These are phyloP conservation scores for Polymixis flavicincta DNA, from an alignment of 2,888 invertebrate genomes.

Conservation along the genomic window DNA sequence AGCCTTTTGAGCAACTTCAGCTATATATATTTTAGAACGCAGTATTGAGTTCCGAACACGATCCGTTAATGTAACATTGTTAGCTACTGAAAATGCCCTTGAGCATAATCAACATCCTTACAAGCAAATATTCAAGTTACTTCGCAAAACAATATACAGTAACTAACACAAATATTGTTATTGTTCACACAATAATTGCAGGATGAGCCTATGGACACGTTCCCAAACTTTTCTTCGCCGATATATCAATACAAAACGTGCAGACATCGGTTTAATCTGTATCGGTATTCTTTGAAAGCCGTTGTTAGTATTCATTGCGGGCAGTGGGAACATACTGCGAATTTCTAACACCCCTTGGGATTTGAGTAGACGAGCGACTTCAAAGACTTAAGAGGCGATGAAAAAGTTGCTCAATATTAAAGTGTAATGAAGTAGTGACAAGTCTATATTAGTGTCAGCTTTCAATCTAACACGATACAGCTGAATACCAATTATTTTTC, in stretches of 20 bases:
- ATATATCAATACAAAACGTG: conserved; percentile 65
- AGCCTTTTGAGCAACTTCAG: too few species aligned
- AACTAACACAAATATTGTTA: conserved; percentile 54
- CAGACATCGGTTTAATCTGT: conserved; percentile 66
- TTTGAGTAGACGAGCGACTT: conserved; percentile 44
- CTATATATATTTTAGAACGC: too few species aligned
- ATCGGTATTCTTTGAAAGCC: conserved; percentile 64
- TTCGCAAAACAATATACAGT: conserved; percentile 25
- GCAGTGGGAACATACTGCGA: conserved; percentile 64
- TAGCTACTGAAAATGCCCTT: background rate
- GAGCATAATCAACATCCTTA: background rate
- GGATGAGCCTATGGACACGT: conserved; percentile 38
- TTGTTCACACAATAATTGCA: conserved; percentile 44
- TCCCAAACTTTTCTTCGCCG: conserved; percentile 45
- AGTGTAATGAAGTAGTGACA: background rate
- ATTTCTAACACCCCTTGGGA: conserved; percentile 62
- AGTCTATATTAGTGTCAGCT: background rate
- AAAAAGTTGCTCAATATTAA: conserved; percentile 24
- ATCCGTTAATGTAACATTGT: background rate
- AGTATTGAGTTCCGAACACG: too few species aligned
- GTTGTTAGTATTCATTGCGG: conserved; percentile 68
- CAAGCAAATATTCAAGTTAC: conserved; percentile 21
- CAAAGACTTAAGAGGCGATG: background rate
- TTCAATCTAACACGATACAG: background rate
- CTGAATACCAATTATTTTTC: too few species aligned